Conservation (phyloP, 1,140 invertebrate genomes). For the Triops longicaudatus region DNA sequence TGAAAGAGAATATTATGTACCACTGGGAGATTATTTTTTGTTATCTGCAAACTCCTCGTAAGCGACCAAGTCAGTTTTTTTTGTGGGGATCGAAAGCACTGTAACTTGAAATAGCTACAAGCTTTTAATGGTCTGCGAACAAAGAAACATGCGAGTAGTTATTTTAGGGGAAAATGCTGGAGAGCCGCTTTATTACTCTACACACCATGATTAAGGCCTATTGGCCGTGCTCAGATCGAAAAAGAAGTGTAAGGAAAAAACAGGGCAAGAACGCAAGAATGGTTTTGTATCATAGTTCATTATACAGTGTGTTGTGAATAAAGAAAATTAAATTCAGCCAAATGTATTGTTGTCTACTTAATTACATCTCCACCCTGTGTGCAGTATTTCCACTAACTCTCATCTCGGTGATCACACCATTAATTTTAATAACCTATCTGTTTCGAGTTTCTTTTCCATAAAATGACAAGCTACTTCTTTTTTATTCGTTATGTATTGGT, state of each 20-base stretch:
- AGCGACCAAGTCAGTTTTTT: neutral
- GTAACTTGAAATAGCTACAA: neutral
- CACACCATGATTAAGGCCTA: neutral
- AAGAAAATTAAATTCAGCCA: neutral
- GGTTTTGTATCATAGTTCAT: constrained; percentile 8
- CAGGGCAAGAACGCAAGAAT: neutral
- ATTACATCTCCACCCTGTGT: no score
- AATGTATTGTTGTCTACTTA: no score
- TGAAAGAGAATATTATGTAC: neutral
- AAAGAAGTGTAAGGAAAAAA: neutral
- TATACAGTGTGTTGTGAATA: constrained; percentile 12
- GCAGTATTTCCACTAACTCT: no score
- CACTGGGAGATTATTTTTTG: neutral
- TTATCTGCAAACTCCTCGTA: neutral
- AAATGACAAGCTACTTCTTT: no score
- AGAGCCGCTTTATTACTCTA: constrained; percentile 1
- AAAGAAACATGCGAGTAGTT: neutral
- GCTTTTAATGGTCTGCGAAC: neutral
- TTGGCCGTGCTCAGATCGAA: neutral
- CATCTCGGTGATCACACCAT: no score
- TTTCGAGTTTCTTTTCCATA: no score
- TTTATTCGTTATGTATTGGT: no score
- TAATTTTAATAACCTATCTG: no score
- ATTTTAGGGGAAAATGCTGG: neutral
- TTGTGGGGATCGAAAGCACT: neutral